Base-by-base conservation (phyloP, 2,888 invertebrate genomes). In the Elysia crispata region DNA sequence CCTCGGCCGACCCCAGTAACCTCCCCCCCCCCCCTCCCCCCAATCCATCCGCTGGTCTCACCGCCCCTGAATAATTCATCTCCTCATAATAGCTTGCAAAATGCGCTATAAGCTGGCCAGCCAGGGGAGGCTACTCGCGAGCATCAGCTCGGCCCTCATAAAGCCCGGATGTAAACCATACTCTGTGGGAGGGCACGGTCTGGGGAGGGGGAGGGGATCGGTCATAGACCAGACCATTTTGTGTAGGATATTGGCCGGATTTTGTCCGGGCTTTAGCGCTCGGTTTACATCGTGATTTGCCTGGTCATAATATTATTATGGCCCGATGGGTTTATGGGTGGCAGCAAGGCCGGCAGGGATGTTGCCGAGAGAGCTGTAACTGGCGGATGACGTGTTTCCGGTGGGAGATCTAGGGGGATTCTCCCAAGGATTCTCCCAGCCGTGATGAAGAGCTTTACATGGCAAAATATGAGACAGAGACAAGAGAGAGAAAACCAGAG, bases 281-380 rank as follows among this genome's bases (percentile, higher is more conserved):
- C 57, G 73, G 64, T 78, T 78, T 64, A 78, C 70, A 60, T 70
- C 67, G 60, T 70, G 70, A 57, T 77, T 60, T 77, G 50, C 18
- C 77, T 57, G 70, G 77, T 60, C 72, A 70, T 77, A 77, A 77
- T 77, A 77, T 77, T 77, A 72, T 77, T 77, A 77, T 62, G 77
- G 60, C 70, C 60, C 70, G 70, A 33, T 77, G 77, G 62, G 60
- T 70, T 76, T 76, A 41, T 41, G 76, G 62, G 76, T 11, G n/a
- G n/a, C n/a, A n/a, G n/a, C n/a, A n/a, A n/a, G n/a, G n/a, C n/a
- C n/a, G n/a, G n/a, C n/a, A n/a, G n/a, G n/a, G n/a, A n/a, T n/a
- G n/a, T n/a, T n/a, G n/a, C n/a, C n/a, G n/a, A n/a, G n/a, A 41
- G 41, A 11, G 41, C 41, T 41, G 41, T 41, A 41, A 41, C 41